These are phyloP conservation scores for Selenia dentaria DNA, from an alignment of 2,888 invertebrate species.

Conservation along the genomic window DNA sequence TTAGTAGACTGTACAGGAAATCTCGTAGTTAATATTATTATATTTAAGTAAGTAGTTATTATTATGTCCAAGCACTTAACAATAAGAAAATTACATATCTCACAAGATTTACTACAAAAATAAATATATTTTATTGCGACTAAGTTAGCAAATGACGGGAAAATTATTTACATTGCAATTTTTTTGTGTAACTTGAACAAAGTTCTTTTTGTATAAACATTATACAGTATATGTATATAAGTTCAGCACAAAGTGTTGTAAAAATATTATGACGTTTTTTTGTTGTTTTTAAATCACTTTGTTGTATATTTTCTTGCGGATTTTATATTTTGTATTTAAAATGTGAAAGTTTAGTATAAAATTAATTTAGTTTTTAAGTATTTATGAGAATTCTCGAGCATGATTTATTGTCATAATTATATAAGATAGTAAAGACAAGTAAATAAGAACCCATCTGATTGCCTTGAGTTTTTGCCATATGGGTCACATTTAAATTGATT, in stretches of 20 bases:
- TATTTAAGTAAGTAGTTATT: slow-evolving; percentile 16
- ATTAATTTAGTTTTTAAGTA: slow-evolving; percentile 14
- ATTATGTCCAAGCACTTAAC: slow-evolving; percentile 24
- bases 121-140: slow-evolving; percentile 25
- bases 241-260: slow-evolving; percentile 70
- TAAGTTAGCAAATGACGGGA: slow-evolving; percentile 18
- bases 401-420: not conserved
- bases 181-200: slow-evolving; percentile 66
- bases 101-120: slow-evolving; percentile 26
- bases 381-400: slow-evolving; percentile 17
- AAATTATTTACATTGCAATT: slow-evolving; percentile 31
- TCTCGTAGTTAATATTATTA: slow-evolving; percentile 4
- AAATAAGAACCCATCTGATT: too few relatives aligned
- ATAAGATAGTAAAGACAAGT: too few relatives aligned
- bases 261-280: slow-evolving; percentile 42
- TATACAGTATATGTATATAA: slow-evolving; percentile 50
- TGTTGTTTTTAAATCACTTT: slow-evolving; percentile 43
- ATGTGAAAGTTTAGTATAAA: slow-evolving; percentile 13
- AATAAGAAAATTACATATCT: slow-evolving; percentile 43
- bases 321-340: slow-evolving; percentile 44
- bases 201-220: slow-evolving; percentile 60
- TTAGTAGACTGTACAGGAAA: slow-evolving; percentile 11
- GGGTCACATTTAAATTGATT: too few relatives aligned
- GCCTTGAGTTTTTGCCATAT: too few relatives aligned
- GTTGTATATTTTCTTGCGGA: slow-evolving; percentile 56